These are phyloP conservation scores for Muschampia plurimacula DNA, from an alignment of 2,888 invertebrate species.

Conservation along the genomic window DNA sequence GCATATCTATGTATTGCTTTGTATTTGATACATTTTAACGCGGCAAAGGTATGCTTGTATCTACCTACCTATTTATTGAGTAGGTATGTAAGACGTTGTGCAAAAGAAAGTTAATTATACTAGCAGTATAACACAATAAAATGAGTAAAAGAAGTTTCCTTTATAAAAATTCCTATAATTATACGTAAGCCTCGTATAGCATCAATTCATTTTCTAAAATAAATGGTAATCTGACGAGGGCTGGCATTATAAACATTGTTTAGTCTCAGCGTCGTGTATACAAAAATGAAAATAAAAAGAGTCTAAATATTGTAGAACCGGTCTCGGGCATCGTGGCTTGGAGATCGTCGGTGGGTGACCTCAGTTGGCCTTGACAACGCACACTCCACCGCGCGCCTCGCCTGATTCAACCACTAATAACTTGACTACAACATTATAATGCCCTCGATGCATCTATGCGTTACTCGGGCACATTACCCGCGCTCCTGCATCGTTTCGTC, in stretches of 20 bases:
- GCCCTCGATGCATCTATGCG: conserved; percentile 75
- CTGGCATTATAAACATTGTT: conserved; percentile 82
- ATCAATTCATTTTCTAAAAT: conserved; percentile 59
- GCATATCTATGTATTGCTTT: too few relatives aligned
- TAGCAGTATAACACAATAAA: background rate
- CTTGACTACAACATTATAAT: conserved; percentile 80
- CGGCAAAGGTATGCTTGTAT: too few relatives aligned
- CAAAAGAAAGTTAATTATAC: conserved; percentile 22
- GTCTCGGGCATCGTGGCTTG: conserved; percentile 78
- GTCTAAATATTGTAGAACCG: conserved; percentile 85
- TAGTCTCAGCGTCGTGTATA: conserved; percentile 83
- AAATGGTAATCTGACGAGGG: conserved; percentile 81
- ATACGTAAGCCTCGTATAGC: conserved; percentile 31
- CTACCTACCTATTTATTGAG: background rate
- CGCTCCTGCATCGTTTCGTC: conserved; percentile 13
- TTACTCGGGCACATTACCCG: conserved; percentile 53
- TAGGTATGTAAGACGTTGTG: background rate
- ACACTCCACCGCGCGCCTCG: conserved; percentile 76
- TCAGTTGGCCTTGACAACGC: conserved; percentile 85
- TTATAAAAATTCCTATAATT: conserved; percentile 29
- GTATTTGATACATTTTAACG: too few relatives aligned
- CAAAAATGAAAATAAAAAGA: conserved; percentile 86
- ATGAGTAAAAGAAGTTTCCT: conserved; percentile 4
- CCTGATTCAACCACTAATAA: conserved; percentile 81
- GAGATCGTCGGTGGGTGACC: conserved; percentile 84